Conservation (phyloP, 1,140 invertebrate genomes). For the Meloidogyne chitwoodi region DNA sequence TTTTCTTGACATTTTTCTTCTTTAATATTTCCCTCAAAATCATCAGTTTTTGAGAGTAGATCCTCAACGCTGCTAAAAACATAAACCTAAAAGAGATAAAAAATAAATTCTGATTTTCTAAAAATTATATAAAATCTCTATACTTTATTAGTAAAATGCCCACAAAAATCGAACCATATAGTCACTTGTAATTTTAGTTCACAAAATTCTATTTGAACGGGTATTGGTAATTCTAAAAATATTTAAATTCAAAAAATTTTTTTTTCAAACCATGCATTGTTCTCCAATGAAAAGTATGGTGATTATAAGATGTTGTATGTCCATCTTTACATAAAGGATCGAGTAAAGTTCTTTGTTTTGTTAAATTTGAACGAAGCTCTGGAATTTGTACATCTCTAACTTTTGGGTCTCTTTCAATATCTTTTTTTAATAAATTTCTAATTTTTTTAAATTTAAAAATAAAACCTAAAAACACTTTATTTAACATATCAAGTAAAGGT, state of each 20-base stretch:
- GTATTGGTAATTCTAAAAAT: constrained; percentile 55
- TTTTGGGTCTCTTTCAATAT: constrained; percentile 54
- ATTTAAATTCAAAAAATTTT: not conserved
- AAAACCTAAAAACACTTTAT: constrained; percentile 53
- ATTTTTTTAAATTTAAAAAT: constrained; percentile 35
- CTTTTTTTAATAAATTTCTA: constrained; percentile 26
- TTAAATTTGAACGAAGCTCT: constrained; percentile 54
- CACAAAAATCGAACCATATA: constrained; percentile 59
- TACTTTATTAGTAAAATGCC: constrained; percentile 58
- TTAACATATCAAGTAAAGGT: constrained; percentile 51
- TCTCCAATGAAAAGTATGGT: constrained; percentile 57
- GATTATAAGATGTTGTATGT: constrained; percentile 54
- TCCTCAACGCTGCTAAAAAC: constrained; percentile 51
- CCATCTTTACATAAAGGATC: constrained; percentile 48
- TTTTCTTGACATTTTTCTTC: not conserved
- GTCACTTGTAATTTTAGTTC: constrained; percentile 49
- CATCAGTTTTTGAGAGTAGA: constrained; percentile 4
- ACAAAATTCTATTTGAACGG: constrained; percentile 46
- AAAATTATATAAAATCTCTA: not conserved
- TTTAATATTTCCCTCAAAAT: not conserved
- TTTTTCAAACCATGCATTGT: constrained; percentile 53
- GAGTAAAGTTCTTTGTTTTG: constrained; percentile 42
- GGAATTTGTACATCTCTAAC: constrained; percentile 58
- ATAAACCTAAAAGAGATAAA: constrained; percentile 37
- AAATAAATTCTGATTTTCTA: not conserved